phyloP scores from a whole-genome alignment of 2,113 vertebrate genomes.

The Poeciliopsis retropinna region DNA sequence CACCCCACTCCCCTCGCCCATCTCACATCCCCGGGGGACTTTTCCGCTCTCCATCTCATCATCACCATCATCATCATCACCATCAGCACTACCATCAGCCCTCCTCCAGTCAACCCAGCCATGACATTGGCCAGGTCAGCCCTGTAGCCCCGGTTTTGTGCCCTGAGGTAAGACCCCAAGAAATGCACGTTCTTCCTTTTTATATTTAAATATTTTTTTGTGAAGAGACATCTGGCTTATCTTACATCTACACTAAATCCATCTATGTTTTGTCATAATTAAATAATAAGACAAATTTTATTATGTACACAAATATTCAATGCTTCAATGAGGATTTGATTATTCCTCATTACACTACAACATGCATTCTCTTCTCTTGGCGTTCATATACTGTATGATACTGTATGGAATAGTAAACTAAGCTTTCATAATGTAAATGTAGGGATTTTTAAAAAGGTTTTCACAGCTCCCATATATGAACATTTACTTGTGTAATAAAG shows the following conservation, averaged over 20 bases:
- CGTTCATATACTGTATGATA: no score
- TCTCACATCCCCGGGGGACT: conserved; percentile 83
- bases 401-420: conserved; percentile 1
- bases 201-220: neutral
- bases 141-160: conserved; percentile 84
- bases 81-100: conserved; percentile 75
- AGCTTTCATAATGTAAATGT: neutral
- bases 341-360: conserved; percentile 26
- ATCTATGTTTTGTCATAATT: conserved; percentile 30
- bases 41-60: conserved; percentile 84
- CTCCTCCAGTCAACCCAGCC: conserved; percentile 68
- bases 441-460: neutral
- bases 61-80: conserved; percentile 56
- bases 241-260: neutral
- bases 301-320: conserved; percentile 29
- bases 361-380: neutral
- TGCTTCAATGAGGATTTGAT: conserved; percentile 11
- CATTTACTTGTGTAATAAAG: neutral
- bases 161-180: conserved; percentile 84
- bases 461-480: neutral
- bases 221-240: neutral
- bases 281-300: conserved; percentile 9
- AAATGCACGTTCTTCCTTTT: neutral
- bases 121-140: conserved; percentile 65
- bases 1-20: conserved; percentile 74